These are phyloP conservation scores for Prochilodus magdalenae DNA, from an alignment of 2,113 vertebrate species.

Conservation along the genomic window DNA sequence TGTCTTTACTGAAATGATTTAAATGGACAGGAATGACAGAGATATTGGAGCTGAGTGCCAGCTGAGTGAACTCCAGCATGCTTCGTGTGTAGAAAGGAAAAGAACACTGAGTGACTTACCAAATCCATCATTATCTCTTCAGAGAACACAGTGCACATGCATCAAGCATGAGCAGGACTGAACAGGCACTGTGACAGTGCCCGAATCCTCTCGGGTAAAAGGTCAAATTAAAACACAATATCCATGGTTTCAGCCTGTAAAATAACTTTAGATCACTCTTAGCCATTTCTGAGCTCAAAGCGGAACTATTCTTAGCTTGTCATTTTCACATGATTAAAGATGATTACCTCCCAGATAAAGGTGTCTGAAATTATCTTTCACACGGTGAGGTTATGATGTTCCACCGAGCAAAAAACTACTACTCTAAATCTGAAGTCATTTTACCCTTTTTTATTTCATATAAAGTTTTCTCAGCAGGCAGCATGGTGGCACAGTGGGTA, in stretches of 20 bases:
- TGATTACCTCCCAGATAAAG: slow-evolving; percentile 27
- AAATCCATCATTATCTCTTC: slow-evolving; percentile 58
- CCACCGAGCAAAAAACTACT: neutral
- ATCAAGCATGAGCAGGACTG: slow-evolving; percentile 27
- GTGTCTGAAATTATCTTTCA: neutral
- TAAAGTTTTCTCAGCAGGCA: too few species aligned
- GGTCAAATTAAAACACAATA: slow-evolving; percentile 43
- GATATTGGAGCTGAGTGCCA: slow-evolving; percentile 49
- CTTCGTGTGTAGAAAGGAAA: slow-evolving; percentile 52
- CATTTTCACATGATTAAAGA: slow-evolving; percentile 40
- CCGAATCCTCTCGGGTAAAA: slow-evolving; percentile 46
- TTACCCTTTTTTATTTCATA: too few species aligned
- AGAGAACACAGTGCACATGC: slow-evolving; percentile 43
- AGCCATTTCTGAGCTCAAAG: slow-evolving; percentile 29
- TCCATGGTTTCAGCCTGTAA: slow-evolving; percentile 18
- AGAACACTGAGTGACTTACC: slow-evolving; percentile 47
- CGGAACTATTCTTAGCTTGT: slow-evolving; percentile 31
- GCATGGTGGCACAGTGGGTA: too few species aligned
- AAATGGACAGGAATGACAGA: slow-evolving; percentile 40
- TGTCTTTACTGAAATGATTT: slow-evolving; percentile 49
- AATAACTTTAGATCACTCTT: slow-evolving; percentile 14
- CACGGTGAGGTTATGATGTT: neutral
- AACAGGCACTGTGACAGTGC: slow-evolving; percentile 28
- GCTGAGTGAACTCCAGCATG: neutral
- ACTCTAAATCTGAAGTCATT: neutral